A percentile compares a stretch with the other conserved stretches of the same genome.
Conservation (phyloP, 2,888 invertebrate genomes). For the Drosophila lacicola region DNA sequence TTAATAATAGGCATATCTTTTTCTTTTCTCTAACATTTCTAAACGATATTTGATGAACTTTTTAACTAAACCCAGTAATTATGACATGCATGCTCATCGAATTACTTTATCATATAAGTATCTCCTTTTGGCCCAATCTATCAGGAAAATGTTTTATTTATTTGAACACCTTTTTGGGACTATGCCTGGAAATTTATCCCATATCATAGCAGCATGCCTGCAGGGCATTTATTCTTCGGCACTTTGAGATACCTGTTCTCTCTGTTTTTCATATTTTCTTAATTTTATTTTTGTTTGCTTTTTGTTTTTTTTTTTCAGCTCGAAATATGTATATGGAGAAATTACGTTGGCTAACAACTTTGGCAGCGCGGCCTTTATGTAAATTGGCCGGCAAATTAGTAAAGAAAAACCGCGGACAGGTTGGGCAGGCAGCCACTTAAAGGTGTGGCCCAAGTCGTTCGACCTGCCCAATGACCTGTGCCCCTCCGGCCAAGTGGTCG, state of each 20-base stretch:
- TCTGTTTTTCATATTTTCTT: slow-evolving; percentile 18
- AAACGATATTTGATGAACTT: too few relatives aligned
- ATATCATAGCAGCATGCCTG: too few relatives aligned
- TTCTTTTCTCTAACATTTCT: too few relatives aligned
- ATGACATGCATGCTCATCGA: too few relatives aligned
- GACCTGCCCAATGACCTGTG: slow-evolving; percentile 39
- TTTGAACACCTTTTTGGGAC: too few relatives aligned
- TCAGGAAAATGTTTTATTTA: too few relatives aligned
- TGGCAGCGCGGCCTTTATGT: slow-evolving; percentile 72
- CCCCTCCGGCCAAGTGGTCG: slow-evolving; percentile 62
- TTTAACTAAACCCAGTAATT: too few relatives aligned
- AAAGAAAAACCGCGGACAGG: slow-evolving; percentile 60
- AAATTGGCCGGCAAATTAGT: slow-evolving; percentile 79
- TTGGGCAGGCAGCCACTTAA: slow-evolving; percentile 28
- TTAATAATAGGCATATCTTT: too few relatives aligned
- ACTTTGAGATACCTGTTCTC: background rate
- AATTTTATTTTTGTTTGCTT: slow-evolving; percentile 12
- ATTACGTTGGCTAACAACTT: slow-evolving; percentile 76
- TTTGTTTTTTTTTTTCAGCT: slow-evolving; percentile 17
- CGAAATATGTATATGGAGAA: slow-evolving; percentile 59
- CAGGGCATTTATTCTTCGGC: too few relatives aligned
- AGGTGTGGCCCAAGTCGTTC: slow-evolving; percentile 54
- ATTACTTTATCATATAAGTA: too few relatives aligned
- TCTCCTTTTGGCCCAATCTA: too few relatives aligned
- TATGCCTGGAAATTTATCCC: too few relatives aligned